Evolutionary conservation across 2,888 invertebrate species (phyloP).

Genomic region (Oxyteleia sp.): DNA sequence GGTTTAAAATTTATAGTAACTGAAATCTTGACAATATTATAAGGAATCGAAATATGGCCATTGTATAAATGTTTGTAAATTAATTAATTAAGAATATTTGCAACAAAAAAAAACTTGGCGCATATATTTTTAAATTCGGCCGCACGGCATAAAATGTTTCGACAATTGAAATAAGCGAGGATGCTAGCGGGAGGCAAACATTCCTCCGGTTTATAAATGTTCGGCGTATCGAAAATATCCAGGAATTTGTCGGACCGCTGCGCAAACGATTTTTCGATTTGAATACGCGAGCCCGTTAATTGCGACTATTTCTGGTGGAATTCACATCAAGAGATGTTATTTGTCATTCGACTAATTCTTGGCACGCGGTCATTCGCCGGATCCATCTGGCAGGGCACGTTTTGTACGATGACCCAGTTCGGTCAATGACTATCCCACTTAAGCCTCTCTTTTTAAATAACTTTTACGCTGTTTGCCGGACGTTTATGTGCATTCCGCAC

Average conservation of each 20-base stretch:
- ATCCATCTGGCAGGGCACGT: conserved; percentile 12
- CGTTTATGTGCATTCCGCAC: background rate
- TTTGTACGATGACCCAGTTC: conserved; percentile 39
- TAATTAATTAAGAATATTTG: no score
- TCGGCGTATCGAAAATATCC: background rate
- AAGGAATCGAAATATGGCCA: no score
- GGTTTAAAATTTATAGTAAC: no score
- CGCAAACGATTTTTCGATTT: background rate
- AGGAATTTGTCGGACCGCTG: background rate
- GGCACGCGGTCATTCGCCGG: conserved; percentile 26
- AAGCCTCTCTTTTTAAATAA: conserved; percentile 3
- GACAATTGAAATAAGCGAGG: background rate
- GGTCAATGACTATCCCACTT: conserved; percentile 24
- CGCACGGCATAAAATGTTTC: background rate
- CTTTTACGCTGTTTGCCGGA: background rate
- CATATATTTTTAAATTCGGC: background rate
- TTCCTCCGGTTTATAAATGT: conserved; percentile 9
- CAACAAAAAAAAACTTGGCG: conserved; percentile 58
- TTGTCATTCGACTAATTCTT: conserved; percentile 23
- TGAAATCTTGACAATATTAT: no score
- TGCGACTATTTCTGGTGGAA: background rate
- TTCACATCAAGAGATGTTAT: background rate
- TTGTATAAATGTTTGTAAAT: no score
- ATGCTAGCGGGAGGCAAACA: background rate
- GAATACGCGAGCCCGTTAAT: background rate